Percentiles rank a stretch among this genome's conserved stretches.
phyloP scores from a whole-genome alignment of 2,797 vertebrate genomes.

The Etheostoma perlongum region DNA sequence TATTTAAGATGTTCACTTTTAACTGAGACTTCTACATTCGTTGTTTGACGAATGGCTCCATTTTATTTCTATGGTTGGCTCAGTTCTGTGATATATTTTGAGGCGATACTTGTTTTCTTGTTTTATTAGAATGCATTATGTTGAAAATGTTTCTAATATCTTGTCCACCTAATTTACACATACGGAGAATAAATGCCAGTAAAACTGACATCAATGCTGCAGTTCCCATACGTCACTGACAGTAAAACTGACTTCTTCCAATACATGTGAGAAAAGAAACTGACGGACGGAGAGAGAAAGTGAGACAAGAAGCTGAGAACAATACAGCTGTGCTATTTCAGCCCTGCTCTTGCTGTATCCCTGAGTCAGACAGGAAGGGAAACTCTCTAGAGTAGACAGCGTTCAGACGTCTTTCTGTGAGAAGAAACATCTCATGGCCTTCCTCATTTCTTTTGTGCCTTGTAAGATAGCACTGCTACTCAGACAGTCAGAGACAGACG shows the following conservation, averaged over 20 bases:
- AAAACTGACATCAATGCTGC: not conserved
- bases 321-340: constrained; percentile 37
- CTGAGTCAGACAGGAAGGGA: constrained; percentile 56
- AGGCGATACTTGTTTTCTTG: not conserved
- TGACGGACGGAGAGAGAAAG: not conserved
- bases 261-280: constrained; percentile 9
- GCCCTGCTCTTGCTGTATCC: constrained; percentile 9
- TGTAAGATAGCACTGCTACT: not conserved
- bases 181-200: not conserved
- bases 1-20: not conserved
- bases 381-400: constrained; percentile 34
- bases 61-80: not conserved
- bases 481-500: not conserved
- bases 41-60: too few relatives aligned
- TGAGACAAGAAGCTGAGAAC: constrained; percentile 33
- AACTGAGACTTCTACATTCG: too few relatives aligned
- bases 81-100: not conserved
- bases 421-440: constrained; percentile 20
- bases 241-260: not conserved
- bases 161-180: not conserved
- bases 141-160: not conserved
- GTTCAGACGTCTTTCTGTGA: constrained; percentile 22
- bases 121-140: not conserved
- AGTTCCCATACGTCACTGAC: not conserved
- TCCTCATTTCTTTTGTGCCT: constrained; percentile 45